Percentiles rank a stretch among this genome's conserved stretches.
Evolutionary conservation across 2,797 vertebrate species (phyloP).

Genomic region (Neoniphon sammara): DNA sequence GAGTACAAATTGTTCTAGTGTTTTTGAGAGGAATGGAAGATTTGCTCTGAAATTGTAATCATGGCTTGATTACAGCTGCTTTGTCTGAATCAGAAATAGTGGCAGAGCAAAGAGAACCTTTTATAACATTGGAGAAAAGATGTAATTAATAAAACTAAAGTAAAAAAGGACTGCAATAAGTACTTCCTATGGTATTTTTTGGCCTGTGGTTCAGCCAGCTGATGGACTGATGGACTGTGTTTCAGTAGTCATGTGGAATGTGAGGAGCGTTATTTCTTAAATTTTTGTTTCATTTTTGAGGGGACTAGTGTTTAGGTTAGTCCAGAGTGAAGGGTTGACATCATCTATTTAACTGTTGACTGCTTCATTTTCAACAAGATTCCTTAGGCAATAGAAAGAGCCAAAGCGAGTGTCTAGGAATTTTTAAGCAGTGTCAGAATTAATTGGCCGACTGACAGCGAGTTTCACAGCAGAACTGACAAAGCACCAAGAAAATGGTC

Average conservation of each 20-base stretch:
- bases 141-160: not conserved
- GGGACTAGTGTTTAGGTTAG: not conserved
- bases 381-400: not conserved
- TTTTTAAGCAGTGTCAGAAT: not conserved
- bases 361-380: not conserved
- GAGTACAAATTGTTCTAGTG: no score
- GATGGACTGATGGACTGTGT: not conserved
- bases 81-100: not conserved
- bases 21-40: no score
- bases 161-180: not conserved
- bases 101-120: not conserved
- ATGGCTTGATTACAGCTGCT: not conserved
- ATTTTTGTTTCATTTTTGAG: not conserved
- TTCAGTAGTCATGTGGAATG: not conserved
- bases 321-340: not conserved
- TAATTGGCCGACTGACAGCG: not conserved
- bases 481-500: not conserved
- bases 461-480: not conserved
- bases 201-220: not conserved
- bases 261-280: not conserved
- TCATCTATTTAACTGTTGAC: not conserved
- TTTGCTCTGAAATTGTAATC: not conserved
- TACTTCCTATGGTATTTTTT: not conserved
- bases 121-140: not conserved
- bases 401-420: not conserved